Base-by-base conservation (phyloP, 2,797 vertebrate species). In the Alcedo atthis region DNA sequence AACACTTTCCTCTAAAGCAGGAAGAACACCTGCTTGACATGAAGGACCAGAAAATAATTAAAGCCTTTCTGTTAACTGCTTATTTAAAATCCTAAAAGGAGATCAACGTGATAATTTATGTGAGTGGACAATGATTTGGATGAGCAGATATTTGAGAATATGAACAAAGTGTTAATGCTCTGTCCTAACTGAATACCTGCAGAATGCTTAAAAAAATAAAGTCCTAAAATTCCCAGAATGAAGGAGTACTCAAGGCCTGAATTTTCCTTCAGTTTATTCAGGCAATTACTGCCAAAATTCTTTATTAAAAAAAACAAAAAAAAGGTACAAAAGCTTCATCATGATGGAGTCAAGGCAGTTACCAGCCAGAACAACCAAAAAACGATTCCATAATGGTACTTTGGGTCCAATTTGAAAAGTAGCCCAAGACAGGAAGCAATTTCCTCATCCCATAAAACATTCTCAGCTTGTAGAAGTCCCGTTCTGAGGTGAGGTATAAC, bases 351-450 rank as follows among this genome's bases (percentile, higher is more conserved):
- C 78, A 78, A 71, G 63, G 86, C 67, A 63, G 58, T 62, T 85
- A 82, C 35, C 78, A 81, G 76, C 84, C 74, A 89, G 79, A 55
- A 90, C 86, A 87, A 85, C 66, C 51, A 78, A 61, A 73, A 84
- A 87, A 87, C 40, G 45, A 24, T 66, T 71, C 86, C 71, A 24
- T 85, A 93, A 96, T 49, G 49, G 51, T 37, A 73, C 42, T 87
- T 89, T 1, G 12, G 20, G 57, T 83, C 84, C 84, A 90, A 92
- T 89, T 90, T 94, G 87, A 92, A 92, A 90, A 81, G 82, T 17
- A 89, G 79, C 54, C 84, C 76, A 75, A 92, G 76, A 81, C n/a
- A 83, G 79, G 84, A 95, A 89, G 90, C n/a, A 68, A 93, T 95
- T 93, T 95, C 71, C 69, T 81, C 73, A 62, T 55, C 30, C 58